These are phyloP conservation scores for Erannis defoliaria DNA, from an alignment of 2,888 invertebrate species.

Conservation along the genomic window DNA sequence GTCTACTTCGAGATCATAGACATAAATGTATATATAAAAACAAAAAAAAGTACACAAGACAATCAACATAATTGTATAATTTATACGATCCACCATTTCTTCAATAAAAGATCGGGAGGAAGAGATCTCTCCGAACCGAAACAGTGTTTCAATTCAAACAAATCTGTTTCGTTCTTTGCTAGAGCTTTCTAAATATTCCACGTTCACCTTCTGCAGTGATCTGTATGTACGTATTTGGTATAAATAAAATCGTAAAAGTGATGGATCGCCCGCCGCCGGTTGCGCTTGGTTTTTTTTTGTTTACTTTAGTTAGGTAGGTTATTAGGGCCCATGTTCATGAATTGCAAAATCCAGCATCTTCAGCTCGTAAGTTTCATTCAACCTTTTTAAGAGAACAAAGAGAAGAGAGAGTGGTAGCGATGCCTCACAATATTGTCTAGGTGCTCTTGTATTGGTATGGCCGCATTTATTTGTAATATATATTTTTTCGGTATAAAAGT, in stretches of 20 bases:
- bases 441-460: too few relatives aligned
- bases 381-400: too few relatives aligned
- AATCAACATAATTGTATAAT: too few relatives aligned
- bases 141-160: neutral
- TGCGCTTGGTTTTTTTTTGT: slow-evolving; percentile 10
- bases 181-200: slow-evolving; percentile 13
- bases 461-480: too few relatives aligned
- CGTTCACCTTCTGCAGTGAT: slow-evolving; percentile 13
- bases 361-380: neutral
- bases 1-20: too few relatives aligned
- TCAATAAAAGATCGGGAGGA: neutral
- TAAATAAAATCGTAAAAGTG: slow-evolving; percentile 22
- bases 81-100: neutral
- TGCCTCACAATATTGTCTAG: too few relatives aligned
- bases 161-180: neutral
- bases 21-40: too few relatives aligned
- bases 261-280: slow-evolving; percentile 10
- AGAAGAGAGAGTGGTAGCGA: too few relatives aligned
- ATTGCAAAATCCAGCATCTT: slow-evolving; percentile 7
- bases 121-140: neutral
- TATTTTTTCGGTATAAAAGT: too few relatives aligned
- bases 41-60: too few relatives aligned
- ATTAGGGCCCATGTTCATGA: slow-evolving; percentile 6
- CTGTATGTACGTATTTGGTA: slow-evolving; percentile 16
- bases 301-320: slow-evolving; percentile 11